A percentile compares a stretch with the other conserved stretches of the same genome.
Conservation (phyloP, 2,797 vertebrate species). For the Micromesistius poutassou region DNA sequence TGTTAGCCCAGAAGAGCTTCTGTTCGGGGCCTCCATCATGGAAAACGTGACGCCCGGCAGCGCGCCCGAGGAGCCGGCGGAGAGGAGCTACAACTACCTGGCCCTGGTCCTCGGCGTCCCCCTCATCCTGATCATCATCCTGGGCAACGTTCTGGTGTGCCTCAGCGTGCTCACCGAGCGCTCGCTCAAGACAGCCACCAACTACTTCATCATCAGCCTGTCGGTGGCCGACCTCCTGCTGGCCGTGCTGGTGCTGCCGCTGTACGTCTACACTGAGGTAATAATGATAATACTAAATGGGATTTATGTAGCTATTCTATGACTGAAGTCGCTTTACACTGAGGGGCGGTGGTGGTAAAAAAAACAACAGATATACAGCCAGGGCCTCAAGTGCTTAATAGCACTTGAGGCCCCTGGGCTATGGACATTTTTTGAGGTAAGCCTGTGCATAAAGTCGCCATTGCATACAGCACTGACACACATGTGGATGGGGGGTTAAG, state of each 20-base stretch:
- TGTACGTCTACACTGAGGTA: constrained; percentile 76
- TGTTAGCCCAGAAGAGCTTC: constrained; percentile 45
- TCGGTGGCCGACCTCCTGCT: constrained; percentile 72
- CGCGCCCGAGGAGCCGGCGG: constrained; percentile 28
- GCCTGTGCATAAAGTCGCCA: too few relatives aligned
- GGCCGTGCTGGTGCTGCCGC: constrained; percentile 71
- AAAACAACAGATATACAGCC: too few relatives aligned
- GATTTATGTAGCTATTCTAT: too few relatives aligned
- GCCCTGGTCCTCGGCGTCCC: constrained; percentile 66
- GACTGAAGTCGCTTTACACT: too few relatives aligned
- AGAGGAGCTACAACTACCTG: constrained; percentile 61
- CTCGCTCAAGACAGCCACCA: constrained; percentile 75
- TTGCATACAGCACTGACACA: too few relatives aligned
- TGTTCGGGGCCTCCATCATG: constrained; percentile 52
- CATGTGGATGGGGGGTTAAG: too few relatives aligned
- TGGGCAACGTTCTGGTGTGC: constrained; percentile 74
- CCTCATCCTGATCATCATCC: constrained; percentile 69
- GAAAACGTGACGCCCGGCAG: constrained; percentile 59
- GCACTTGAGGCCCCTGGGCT: too few relatives aligned
- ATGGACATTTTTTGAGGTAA: too few relatives aligned
- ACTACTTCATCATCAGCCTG: constrained; percentile 78
- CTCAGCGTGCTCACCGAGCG: constrained; percentile 73
- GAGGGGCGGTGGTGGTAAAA: too few relatives aligned
- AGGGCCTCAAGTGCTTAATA: too few relatives aligned
- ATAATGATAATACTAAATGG: too few relatives aligned